phyloP scores from a whole-genome alignment of 2,797 vertebrate species.

The Poeciliopsis gracilis region DNA sequence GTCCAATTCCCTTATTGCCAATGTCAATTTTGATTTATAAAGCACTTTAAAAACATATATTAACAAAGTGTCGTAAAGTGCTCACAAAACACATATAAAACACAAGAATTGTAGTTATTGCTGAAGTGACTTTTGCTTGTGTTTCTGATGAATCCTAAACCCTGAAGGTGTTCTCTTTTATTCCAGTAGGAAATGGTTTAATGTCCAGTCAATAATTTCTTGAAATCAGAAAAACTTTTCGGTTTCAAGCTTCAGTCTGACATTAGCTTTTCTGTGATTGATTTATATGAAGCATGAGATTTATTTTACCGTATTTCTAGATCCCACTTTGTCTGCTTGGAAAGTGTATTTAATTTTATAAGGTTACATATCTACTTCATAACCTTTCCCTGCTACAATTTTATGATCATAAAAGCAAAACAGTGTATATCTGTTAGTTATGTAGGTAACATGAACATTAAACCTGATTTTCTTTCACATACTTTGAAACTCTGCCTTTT shows the following conservation, averaged over 20 bases:
- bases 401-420: neutral
- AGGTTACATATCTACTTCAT: neutral
- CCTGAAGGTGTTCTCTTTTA: neutral
- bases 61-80: too few species aligned
- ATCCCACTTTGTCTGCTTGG: neutral
- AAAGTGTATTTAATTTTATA: neutral
- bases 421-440: neutral
- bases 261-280: neutral
- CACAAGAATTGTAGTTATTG: too few species aligned
- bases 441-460: neutral
- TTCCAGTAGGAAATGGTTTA: neutral
- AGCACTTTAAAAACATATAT: too few species aligned
- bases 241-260: neutral
- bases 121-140: neutral
- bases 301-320: neutral
- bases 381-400: neutral
- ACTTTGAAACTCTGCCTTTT: neutral
- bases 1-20: neutral
- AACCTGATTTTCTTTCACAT: neutral
- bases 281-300: neutral
- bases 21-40: too few species aligned
- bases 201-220: neutral
- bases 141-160: neutral
- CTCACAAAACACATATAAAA: too few species aligned
- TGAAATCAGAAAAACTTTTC: neutral